Percentiles rank a stretch among this genome's conserved stretches.
Evolutionary conservation across 2,113 vertebrate species (phyloP).

Genomic region (Hoplias malabaricus): DNA sequence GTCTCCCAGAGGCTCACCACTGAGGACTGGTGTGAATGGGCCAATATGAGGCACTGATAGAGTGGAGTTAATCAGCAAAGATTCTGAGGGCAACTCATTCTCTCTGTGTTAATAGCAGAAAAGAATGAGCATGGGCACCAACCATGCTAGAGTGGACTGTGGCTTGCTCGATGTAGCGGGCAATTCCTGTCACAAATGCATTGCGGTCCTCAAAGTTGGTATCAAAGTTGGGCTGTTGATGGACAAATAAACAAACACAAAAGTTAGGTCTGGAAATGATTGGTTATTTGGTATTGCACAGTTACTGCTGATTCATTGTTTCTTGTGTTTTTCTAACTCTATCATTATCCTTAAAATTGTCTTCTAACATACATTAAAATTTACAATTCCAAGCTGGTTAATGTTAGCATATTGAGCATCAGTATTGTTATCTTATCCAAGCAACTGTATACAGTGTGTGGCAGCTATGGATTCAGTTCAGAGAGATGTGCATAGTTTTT

Average conservation of each 20-base stretch:
- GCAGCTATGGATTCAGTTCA: too few relatives aligned
- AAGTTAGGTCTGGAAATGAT: neutral
- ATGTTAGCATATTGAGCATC: too few relatives aligned
- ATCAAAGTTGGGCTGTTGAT: slow-evolving; percentile 92
- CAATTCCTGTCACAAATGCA: slow-evolving; percentile 97
- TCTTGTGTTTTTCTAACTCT: too few relatives aligned
- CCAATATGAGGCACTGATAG: neutral
- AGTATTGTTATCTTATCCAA: too few relatives aligned
- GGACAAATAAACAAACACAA: neutral
- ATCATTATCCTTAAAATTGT: too few relatives aligned
- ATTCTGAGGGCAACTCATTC: neutral
- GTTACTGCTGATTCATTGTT: too few relatives aligned
- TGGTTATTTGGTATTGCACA: too few relatives aligned
- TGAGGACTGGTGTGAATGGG: neutral
- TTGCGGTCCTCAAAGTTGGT: slow-evolving; percentile 99
- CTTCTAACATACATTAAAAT: too few relatives aligned
- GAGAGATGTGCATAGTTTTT: too few relatives aligned
- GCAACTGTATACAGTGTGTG: too few relatives aligned
- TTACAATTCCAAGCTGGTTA: too few relatives aligned
- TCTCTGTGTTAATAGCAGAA: neutral
- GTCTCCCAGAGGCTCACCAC: neutral
- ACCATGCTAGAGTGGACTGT: slow-evolving; percentile 98
- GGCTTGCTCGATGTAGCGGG: slow-evolving; percentile 96
- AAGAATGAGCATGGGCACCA: slow-evolving; percentile 27
- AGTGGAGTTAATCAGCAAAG: neutral